Conservation (phyloP, 2,113 vertebrate genomes). For the Campylorhamphus procurvoides region DNA sequence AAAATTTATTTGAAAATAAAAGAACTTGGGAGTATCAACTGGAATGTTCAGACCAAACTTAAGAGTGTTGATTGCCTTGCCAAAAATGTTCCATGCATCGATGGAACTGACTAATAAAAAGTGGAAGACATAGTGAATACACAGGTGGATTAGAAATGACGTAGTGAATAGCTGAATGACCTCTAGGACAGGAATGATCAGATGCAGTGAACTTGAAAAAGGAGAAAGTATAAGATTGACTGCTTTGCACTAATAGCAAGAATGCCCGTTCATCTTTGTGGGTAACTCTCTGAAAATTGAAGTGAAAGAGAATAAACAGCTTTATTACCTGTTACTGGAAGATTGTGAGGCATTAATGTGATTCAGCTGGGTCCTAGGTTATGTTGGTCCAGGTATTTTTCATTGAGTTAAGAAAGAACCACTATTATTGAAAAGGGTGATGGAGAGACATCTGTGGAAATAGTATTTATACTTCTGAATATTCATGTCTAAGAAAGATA, state of each 20-base stretch:
- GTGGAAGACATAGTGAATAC: neutral
- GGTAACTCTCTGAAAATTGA: neutral
- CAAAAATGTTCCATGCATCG: neutral
- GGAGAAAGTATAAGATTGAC: neutral
- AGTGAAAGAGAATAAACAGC: neutral
- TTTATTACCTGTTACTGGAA: neutral
- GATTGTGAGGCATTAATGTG: neutral
- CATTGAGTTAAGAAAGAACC: neutral
- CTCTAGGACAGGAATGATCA: neutral
- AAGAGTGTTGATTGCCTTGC: neutral
- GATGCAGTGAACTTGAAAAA: neutral
- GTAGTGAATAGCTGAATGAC: neutral
- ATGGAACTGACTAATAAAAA: neutral
- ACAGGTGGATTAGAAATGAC: neutral
- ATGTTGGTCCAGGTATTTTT: neutral
- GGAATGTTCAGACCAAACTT: neutral
- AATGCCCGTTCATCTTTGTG: neutral
- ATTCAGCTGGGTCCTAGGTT: neutral
- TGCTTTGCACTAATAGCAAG: neutral
- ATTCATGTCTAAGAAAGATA: neutral
- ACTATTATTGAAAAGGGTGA: neutral
- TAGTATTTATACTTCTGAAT: neutral
- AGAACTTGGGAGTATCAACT: neutral
- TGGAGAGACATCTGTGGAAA: neutral
- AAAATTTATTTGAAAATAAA: neutral